A percentile compares a stretch with the other conserved stretches of the same genome.
phyloP scores from a whole-genome alignment of 2,113 vertebrate species.

The Callorhinus ursinus region DNA sequence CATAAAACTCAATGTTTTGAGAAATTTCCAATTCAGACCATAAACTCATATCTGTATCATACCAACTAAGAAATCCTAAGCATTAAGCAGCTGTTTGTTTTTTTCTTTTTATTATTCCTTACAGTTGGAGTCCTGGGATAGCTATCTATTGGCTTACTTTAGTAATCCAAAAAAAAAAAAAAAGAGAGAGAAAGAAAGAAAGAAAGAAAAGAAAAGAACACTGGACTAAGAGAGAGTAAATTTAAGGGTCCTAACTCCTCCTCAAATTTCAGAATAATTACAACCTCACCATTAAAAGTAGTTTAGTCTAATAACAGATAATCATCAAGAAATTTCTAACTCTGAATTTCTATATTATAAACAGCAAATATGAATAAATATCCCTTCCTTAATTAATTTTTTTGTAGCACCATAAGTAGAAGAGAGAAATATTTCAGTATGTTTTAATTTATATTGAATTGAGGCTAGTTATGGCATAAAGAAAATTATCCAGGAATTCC shows the following conservation, averaged over 20 bases:
- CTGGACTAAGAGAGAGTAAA: not conserved
- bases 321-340: not conserved
- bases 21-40: conserved; percentile 16
- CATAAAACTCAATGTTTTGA: not conserved
- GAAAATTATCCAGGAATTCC: conserved; percentile 13
- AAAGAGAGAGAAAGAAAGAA: not conserved
- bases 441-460: not conserved
- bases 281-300: not conserved
- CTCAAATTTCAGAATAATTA: conserved; percentile 40
- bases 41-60: not conserved
- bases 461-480: not conserved
- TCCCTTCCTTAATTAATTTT: not conserved
- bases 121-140: not conserved
- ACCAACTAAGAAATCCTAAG: not conserved
- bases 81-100: not conserved
- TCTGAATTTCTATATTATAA: conserved; percentile 11
- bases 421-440: not conserved
- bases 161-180: not conserved
- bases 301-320: not conserved
- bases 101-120: not conserved
- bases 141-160: not conserved
- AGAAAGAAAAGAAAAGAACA: not conserved
- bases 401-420: not conserved
- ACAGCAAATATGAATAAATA: conserved; percentile 1
- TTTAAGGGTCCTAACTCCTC: not conserved